These are phyloP conservation scores for Syngnathoides biaculeatus DNA, from an alignment of 2,113 vertebrate species.

Conservation along the genomic window DNA sequence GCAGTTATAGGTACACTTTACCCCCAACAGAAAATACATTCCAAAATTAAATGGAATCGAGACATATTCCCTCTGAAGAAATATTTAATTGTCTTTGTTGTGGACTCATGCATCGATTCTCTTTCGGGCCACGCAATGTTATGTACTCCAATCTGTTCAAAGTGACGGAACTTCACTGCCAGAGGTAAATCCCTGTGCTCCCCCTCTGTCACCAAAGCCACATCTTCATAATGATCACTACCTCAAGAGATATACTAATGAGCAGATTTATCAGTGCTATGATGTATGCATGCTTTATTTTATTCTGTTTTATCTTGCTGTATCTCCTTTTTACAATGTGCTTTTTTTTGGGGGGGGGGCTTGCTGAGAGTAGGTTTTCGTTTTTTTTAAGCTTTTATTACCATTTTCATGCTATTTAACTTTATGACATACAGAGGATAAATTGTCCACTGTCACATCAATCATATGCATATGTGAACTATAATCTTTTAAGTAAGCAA, in stretches of 20 bases:
- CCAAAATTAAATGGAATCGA: background rate
- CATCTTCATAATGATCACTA: conserved; percentile 62
- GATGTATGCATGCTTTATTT: conserved; percentile 21
- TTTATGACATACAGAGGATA: no score
- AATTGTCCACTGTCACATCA: no score
- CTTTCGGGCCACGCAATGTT: background rate
- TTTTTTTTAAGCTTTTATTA: conserved; percentile 14
- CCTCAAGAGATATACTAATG: conserved; percentile 56
- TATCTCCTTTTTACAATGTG: background rate
- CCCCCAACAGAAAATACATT: background rate
- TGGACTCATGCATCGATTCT: background rate
- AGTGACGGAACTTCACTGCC: conserved; percentile 31
- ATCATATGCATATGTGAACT: no score
- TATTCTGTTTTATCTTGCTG: conserved; percentile 24
- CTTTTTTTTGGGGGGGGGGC: no score
- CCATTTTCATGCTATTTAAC: conserved; percentile 1
- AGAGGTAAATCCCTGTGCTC: conserved; percentile 20
- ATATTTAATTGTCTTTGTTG: conserved; percentile 16
- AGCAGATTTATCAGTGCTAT: conserved; percentile 60
- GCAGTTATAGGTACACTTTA: no score
- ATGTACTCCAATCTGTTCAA: conserved; percentile 11
- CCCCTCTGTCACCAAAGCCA: conserved; percentile 36
- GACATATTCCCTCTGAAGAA: background rate
- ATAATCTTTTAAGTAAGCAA: no score
- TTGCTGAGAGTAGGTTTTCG: background rate